These are phyloP conservation scores for Probosciger aterrimus DNA, from an alignment of 2,113 vertebrate species.

Conservation along the genomic window DNA sequence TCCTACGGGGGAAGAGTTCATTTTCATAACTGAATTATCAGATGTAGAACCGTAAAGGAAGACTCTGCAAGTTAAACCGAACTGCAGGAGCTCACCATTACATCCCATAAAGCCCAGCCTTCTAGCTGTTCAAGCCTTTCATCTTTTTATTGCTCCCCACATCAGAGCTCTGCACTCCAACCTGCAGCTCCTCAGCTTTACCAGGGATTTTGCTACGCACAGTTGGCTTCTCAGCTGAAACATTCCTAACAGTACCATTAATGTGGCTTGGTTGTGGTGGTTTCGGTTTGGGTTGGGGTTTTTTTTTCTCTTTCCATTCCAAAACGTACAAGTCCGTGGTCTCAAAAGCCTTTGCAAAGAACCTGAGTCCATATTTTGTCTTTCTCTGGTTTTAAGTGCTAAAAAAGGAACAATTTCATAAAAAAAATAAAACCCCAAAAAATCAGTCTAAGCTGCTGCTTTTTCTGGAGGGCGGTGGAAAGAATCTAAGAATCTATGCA, in stretches of 20 bases:
- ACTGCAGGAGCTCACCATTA: not conserved
- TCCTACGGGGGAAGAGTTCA: not conserved
- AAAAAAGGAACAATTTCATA: not conserved
- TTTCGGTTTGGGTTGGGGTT: accelerated
- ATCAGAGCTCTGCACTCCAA: not conserved
- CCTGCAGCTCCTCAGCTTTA: not conserved
- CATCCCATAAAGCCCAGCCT: not conserved
- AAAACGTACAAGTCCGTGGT: not conserved
- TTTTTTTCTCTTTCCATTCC: not conserved
- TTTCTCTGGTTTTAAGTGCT: not conserved
- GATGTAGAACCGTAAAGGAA: not conserved
- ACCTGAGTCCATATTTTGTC: not conserved
- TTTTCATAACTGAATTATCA: conserved; percentile 13
- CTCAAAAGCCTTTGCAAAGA: not conserved
- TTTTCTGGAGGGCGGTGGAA: not conserved
- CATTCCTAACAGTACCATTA: not conserved
- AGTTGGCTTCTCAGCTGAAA: not conserved
- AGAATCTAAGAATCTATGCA: not conserved
- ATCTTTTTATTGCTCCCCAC: not conserved
- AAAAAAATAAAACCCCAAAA: accelerated
- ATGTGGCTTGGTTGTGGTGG: too few relatives aligned
- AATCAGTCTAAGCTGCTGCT: not conserved
- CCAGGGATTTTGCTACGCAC: not conserved
- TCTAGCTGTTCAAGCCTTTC: not conserved
- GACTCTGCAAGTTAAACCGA: not conserved